Base-by-base conservation (phyloP, 2,888 invertebrate genomes). In the Leptinotarsa peninsularis region DNA sequence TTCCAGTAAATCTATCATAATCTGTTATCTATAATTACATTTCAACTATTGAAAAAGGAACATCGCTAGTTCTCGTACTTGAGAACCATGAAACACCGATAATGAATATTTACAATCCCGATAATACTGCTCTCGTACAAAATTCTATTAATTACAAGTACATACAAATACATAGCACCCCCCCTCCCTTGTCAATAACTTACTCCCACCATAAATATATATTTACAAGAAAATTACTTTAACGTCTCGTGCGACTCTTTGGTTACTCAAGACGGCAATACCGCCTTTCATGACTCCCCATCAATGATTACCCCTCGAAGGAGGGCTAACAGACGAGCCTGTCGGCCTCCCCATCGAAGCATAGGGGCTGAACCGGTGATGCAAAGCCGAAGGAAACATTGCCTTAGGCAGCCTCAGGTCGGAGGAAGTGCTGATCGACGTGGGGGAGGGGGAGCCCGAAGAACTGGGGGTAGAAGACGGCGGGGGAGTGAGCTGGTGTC, bases 381-480 rank as follows among this genome's bases (percentile, higher is more conserved):
- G 89, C 82, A 88, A 85, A 49, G 84, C 82, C n/a, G 86, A 84
- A 4, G 89, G 89, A 82, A 89, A 89, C 76, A 89, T 84, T 23
- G 89, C 88, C 80, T 89, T 88, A 33, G 89, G 89, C 79, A 89
- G 84, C 81, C 89, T 85, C 78, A 89, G 80, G 74, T 89, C 89
- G 63, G 88, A 83, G 10, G 87, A 81, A 52, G 85, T 83, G 76
- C 81, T 86, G 67, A 88, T 82, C 54, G 87, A 86, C 58, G 88
- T 88, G 88, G 91, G 88, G 75, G 88, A 88, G 23, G 92, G 91
- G n/a, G 92, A 92, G 82, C 92, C 92, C 14, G 92, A 91, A 84
- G 92, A 92, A 83, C 92, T 90, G 17, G 92, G 89, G 1, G 91
- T 88, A 10, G 88, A 87, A 27, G 88, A 85, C 58, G 88, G 86